Evolutionary conservation across 2,113 vertebrate species (phyloP).

Genomic region (Ardeotis arabs): DNA sequence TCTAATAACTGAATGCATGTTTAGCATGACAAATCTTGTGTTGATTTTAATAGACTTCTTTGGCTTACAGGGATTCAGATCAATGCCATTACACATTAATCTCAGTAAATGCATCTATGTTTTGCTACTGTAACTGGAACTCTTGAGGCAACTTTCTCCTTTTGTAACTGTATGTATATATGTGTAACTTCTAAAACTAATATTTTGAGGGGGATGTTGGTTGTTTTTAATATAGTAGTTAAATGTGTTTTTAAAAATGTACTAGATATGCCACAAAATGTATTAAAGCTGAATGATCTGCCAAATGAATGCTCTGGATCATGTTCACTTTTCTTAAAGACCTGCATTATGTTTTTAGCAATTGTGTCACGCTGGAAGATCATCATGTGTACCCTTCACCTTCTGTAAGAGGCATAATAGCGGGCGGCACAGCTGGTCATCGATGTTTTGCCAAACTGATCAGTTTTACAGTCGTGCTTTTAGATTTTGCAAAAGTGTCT

Average conservation of each 20-base stretch:
- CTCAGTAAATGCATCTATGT: background rate
- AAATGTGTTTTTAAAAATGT: background rate
- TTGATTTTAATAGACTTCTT: background rate
- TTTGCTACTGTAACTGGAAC: conserved; percentile 29
- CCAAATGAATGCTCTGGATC: background rate
- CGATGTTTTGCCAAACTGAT: background rate
- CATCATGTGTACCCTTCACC: background rate
- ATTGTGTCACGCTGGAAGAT: background rate
- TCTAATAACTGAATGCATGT: background rate
- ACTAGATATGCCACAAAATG: background rate
- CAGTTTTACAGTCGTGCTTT: background rate
- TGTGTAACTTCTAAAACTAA: conserved; percentile 1
- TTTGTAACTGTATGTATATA: conserved; percentile 27
- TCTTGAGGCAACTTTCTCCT: background rate
- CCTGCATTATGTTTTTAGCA: background rate
- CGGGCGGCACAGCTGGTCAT: background rate
- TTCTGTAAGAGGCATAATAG: background rate
- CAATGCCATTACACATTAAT: background rate
- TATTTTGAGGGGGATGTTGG: background rate
- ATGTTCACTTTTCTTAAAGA: background rate
- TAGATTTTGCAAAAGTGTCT: background rate
- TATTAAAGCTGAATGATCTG: conserved; percentile 23
- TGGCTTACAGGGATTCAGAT: background rate
- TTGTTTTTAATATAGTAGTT: background rate
- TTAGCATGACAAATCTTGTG: background rate